Percentiles rank a stretch among this genome's conserved stretches.
These are phyloP conservation scores for Synergus laeviventris DNA, from an alignment of 2,888 invertebrate species.

Conservation along the genomic window DNA sequence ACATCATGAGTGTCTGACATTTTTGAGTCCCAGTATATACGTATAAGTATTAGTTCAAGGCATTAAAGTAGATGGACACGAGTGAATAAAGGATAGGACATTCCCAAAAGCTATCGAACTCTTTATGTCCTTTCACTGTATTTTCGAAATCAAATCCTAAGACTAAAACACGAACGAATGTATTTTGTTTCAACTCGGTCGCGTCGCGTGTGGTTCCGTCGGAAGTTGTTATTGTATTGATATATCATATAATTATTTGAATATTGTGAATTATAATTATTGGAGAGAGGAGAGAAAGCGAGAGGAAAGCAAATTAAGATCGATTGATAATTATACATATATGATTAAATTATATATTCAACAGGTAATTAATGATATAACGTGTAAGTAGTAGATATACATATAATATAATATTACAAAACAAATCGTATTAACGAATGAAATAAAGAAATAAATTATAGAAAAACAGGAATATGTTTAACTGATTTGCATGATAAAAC, in stretches of 20 bases:
- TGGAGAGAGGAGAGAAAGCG: constrained; percentile 43
- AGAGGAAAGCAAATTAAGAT: constrained; percentile 55
- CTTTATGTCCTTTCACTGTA: constrained; percentile 38
- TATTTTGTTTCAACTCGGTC: constrained; percentile 26
- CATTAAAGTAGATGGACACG: constrained; percentile 46
- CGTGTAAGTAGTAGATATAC: constrained; percentile 67
- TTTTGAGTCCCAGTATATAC: constrained; percentile 50
- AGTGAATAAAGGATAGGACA: constrained; percentile 52
- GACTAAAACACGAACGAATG: constrained; percentile 28
- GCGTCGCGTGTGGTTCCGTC: constrained; percentile 49
- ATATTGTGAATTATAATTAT: constrained; percentile 64
- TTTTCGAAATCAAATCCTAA: constrained; percentile 38
- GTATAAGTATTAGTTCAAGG: constrained; percentile 50
- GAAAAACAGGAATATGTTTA: constrained; percentile 51
- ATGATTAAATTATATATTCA: constrained; percentile 65
- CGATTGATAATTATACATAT: constrained; percentile 67
- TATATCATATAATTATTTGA: constrained; percentile 59
- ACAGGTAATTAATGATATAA: constrained; percentile 66
- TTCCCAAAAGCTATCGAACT: constrained; percentile 54
- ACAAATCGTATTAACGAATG: constrained; percentile 58
- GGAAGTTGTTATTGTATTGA: constrained; percentile 65
- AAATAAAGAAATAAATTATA: constrained; percentile 59
- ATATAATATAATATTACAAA: constrained; percentile 58
- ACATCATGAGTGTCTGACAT: constrained; percentile 47
- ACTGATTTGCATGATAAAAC: constrained; percentile 52